A percentile compares a stretch with the other conserved stretches of the same genome.
Evolutionary conservation across 2,113 vertebrate genomes (phyloP).

Genomic region (Datnioides undecimradiatus): DNA sequence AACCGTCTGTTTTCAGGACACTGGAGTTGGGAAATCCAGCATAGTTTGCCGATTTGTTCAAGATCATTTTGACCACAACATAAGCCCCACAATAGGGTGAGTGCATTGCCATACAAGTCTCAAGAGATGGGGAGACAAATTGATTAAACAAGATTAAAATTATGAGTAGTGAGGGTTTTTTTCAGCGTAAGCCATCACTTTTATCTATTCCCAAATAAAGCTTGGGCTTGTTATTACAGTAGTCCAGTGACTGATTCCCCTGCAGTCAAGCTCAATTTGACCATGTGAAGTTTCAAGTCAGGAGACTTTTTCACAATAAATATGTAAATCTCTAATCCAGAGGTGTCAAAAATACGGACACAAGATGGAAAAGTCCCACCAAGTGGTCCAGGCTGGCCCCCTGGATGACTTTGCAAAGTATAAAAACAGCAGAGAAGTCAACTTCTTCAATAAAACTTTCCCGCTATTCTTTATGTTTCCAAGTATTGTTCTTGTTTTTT

Average conservation of each 20-base stretch:
- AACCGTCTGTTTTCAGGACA: constrained; percentile 87
- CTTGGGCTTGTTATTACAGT: no score
- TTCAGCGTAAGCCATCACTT: no score
- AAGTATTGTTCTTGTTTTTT: no score
- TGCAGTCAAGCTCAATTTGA: not conserved
- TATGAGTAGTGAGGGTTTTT: not conserved
- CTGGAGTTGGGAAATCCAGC: constrained; percentile 97
- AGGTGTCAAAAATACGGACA: no score
- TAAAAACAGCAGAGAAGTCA: no score
- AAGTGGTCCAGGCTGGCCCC: no score
- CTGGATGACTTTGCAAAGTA: no score
- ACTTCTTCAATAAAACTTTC: no score
- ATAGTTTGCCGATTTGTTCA: constrained; percentile 98
- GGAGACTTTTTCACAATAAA: not conserved
- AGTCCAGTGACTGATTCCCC: not conserved
- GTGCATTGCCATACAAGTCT: constrained; percentile 53
- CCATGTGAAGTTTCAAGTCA: not conserved
- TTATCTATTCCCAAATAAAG: no score
- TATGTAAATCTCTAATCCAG: not conserved
- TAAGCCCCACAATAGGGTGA: constrained; percentile 98
- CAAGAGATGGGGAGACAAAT: not conserved
- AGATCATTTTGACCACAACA: constrained; percentile 98
- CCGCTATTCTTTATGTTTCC: no score
- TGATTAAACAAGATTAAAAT: not conserved
- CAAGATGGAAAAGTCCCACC: no score